A percentile compares a stretch with the other conserved stretches of the same genome.
Conservation (phyloP, 2,113 vertebrate species). For the Salvator merianae region DNA sequence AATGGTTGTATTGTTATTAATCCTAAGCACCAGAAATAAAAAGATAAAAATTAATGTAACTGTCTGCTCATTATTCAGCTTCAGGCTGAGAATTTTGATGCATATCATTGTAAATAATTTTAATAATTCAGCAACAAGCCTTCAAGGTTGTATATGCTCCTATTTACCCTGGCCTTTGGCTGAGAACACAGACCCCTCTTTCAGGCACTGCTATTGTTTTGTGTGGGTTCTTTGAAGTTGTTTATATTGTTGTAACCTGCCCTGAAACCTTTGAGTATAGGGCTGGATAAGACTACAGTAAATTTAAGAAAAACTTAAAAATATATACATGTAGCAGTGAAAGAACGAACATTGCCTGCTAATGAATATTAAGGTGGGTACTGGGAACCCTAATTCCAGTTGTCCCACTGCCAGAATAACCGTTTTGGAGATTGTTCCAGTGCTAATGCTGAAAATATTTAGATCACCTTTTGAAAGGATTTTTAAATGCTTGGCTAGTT, state of each 20-base stretch:
- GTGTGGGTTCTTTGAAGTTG: no score
- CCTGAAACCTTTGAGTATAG: no score
- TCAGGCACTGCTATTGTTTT: no score
- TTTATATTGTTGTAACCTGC: no score
- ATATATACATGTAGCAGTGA: neutral
- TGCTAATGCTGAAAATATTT: neutral
- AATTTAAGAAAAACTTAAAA: no score
- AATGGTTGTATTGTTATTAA: neutral
- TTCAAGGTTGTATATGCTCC: no score
- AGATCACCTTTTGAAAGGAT: neutral
- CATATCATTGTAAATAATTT: constrained; percentile 9
- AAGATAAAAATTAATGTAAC: neutral
- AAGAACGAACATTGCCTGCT: neutral
- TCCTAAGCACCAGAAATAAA: constrained; percentile 1
- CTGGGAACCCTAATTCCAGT: neutral
- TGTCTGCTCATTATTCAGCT: constrained; percentile 12
- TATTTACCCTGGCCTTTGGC: no score
- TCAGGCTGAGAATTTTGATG: constrained; percentile 1
- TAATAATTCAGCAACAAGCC: constrained; percentile 27
- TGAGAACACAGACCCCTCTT: no score
- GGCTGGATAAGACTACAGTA: no score
- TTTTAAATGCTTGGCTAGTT: neutral
- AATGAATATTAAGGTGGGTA: constrained; percentile 7
- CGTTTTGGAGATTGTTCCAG: neutral
- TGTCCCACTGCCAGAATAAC: no score